Evolutionary conservation across 1,140 invertebrate species (phyloP).

Genomic region (Apis cerana): DNA sequence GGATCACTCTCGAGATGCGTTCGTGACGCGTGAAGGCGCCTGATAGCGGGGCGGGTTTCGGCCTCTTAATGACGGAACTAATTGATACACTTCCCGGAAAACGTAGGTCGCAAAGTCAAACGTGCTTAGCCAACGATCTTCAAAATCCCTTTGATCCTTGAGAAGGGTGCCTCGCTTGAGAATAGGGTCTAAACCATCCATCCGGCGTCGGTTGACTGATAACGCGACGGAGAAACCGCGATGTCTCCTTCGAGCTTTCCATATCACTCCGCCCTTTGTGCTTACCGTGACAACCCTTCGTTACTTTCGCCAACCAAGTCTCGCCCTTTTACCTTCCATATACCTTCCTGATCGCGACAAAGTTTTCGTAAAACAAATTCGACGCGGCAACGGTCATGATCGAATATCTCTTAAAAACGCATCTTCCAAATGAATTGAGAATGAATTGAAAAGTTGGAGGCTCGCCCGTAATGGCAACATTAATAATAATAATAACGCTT

Average conservation of each 20-base stretch:
- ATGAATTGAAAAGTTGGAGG: no score
- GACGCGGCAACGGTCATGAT: no score
- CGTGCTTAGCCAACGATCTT: slow-evolving; percentile 60
- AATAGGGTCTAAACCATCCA: slow-evolving; percentile 42
- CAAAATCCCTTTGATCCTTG: slow-evolving; percentile 55
- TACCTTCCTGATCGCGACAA: slow-evolving; percentile 26
- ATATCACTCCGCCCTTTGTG: slow-evolving; percentile 54
- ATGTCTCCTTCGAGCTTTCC: slow-evolving; percentile 43
- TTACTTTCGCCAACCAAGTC: slow-evolving; percentile 48
- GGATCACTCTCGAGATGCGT: slow-evolving; percentile 53
- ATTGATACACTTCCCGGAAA: slow-evolving; percentile 59
- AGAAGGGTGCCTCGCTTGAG: slow-evolving; percentile 19
- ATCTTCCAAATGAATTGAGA: no score
- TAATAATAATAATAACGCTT: no score
- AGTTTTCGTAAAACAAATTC: slow-evolving; percentile 31
- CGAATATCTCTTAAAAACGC: no score
- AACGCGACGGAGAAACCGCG: slow-evolving; percentile 43
- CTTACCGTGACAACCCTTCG: slow-evolving; percentile 49
- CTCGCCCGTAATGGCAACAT: no score
- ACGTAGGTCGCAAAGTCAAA: slow-evolving; percentile 60
- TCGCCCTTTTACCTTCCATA: slow-evolving; percentile 16
- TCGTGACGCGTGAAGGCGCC: slow-evolving; percentile 41
- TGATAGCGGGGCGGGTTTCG: slow-evolving; percentile 9
- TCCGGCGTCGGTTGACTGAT: slow-evolving; percentile 40
- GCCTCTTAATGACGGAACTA: slow-evolving; percentile 52